phyloP scores from a whole-genome alignment of 2,888 invertebrate genomes.

The Synergus laeviventris region DNA sequence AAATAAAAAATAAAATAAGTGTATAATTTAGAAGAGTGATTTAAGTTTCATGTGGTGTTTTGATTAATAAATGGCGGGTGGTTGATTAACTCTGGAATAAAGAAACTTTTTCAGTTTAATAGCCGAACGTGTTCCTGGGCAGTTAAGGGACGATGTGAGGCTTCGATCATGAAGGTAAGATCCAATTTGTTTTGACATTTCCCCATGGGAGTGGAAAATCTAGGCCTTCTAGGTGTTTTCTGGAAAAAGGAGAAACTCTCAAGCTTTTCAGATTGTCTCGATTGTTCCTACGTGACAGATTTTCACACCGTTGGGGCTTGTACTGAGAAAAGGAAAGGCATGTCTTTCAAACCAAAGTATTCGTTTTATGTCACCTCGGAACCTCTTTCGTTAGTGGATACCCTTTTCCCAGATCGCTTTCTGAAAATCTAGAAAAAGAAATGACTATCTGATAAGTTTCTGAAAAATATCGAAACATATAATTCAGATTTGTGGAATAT shows the following conservation, averaged over 20 bases:
- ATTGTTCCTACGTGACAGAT: slow-evolving; percentile 17
- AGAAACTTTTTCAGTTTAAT: neutral
- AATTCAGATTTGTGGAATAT: neutral
- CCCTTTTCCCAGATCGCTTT: neutral
- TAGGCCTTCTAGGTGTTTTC: neutral
- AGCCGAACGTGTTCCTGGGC: slow-evolving; percentile 35
- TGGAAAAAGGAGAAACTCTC: neutral
- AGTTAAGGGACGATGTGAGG: slow-evolving; percentile 42
- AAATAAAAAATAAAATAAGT: neutral
- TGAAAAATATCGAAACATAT: neutral
- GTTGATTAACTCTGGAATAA: slow-evolving; percentile 30
- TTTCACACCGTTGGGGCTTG: neutral
- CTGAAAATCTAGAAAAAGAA: neutral
- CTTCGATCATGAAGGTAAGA: slow-evolving; percentile 44
- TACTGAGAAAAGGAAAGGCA: slow-evolving; percentile 21
- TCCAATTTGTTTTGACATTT: neutral
- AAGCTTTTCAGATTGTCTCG: neutral
- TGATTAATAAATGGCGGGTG: slow-evolving; percentile 24
- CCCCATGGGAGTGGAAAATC: neutral
- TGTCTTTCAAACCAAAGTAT: slow-evolving; percentile 12
- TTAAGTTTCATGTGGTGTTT: neutral
- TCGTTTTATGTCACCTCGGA: neutral
- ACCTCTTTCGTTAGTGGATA: neutral
- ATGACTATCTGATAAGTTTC: no score
- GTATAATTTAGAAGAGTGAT: neutral